Evolutionary conservation across 2,797 vertebrate genomes (phyloP).

Genomic region (Meda fulgida): DNA sequence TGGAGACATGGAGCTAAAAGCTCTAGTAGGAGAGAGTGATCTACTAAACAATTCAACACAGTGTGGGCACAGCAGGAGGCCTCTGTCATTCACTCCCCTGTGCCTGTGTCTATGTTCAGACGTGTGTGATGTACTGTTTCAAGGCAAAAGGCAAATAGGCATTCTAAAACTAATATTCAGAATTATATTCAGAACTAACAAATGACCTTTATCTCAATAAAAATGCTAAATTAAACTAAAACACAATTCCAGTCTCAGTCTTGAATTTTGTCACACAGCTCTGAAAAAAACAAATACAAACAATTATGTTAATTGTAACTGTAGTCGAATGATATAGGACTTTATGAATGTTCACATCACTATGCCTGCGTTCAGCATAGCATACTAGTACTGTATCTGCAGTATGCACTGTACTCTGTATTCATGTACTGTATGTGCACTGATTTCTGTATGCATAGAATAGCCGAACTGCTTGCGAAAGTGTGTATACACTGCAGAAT

Average conservation of each 20-base stretch:
- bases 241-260: neutral
- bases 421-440: neutral
- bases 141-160: conserved; percentile 27
- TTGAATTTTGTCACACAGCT: neutral
- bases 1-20: conserved; percentile 70
- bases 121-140: neutral
- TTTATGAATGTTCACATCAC: conserved; percentile 6
- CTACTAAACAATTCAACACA: conserved; percentile 63
- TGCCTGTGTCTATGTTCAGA: conserved; percentile 20
- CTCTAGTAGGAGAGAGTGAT: conserved; percentile 59
- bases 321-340: neutral
- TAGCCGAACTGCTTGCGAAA: neutral
- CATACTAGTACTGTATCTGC: neutral
- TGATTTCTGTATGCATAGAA: neutral
- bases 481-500: neutral
- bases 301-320: neutral
- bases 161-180: conserved; percentile 19
- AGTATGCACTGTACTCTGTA: neutral
- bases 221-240: conserved; percentile 3
- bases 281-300: neutral
- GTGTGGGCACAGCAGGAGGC: conserved; percentile 55
- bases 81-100: conserved; percentile 50
- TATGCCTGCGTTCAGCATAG: conserved; percentile 4
- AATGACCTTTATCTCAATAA: neutral
- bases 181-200: too few relatives aligned